A percentile compares a stretch with the other conserved stretches of the same genome.
Evolutionary conservation across 2,888 invertebrate genomes (phyloP).

Genomic region (Hylaea fasciaria): DNA sequence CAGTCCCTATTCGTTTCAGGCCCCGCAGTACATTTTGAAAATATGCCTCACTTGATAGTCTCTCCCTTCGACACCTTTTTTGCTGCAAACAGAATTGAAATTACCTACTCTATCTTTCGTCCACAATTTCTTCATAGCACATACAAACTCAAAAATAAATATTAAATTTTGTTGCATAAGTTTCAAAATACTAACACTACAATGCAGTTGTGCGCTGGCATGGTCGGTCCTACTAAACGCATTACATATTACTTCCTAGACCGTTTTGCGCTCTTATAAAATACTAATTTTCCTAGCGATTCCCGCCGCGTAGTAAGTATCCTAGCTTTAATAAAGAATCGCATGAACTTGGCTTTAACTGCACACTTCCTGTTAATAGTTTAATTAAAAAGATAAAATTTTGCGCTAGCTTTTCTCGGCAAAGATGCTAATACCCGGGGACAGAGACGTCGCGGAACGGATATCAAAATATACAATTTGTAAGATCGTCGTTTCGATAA

Average conservation of each 20-base stretch:
- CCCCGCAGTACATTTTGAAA: neutral
- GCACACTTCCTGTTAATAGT: conserved; percentile 7
- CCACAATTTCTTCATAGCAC: too few relatives aligned
- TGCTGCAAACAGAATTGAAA: too few relatives aligned
- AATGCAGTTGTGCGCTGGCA: neutral
- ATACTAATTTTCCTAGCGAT: conserved; percentile 4
- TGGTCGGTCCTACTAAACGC: neutral
- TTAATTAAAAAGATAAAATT: conserved; percentile 16
- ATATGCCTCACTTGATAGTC: too few relatives aligned
- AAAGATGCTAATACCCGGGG: too few relatives aligned
- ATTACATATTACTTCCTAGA: neutral
- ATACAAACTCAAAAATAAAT: neutral
- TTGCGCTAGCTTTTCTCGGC: too few relatives aligned
- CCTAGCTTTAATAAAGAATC: conserved; percentile 16
- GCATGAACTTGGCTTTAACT: conserved; percentile 11
- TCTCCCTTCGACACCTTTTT: too few relatives aligned
- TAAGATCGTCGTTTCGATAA: too few relatives aligned
- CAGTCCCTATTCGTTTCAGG: neutral
- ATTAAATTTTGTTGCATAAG: neutral
- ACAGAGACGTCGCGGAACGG: too few relatives aligned
- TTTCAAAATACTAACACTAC: neutral
- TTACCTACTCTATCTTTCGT: too few relatives aligned
- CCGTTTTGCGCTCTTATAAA: conserved; percentile 12
- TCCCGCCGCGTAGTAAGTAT: conserved; percentile 1
- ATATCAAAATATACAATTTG: too few relatives aligned